These are phyloP conservation scores for Hydrozoanthus gracilis DNA, from an alignment of 92 coral and sea anemone species.

Conservation along the genomic window DNA sequence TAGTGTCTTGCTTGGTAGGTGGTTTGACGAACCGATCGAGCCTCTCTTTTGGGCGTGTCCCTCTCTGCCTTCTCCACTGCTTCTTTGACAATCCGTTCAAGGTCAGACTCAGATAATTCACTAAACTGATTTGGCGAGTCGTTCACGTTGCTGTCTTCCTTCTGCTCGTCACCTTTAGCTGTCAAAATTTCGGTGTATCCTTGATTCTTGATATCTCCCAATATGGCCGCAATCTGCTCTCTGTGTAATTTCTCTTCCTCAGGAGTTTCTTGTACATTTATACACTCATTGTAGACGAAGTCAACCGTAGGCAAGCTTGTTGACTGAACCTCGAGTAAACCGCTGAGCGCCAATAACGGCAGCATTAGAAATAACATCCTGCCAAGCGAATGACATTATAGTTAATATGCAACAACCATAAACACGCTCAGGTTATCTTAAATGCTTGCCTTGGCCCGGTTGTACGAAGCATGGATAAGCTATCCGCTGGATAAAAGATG, in stretches of 20 bases:
- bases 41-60: not conserved
- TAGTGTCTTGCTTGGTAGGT: slow-evolving; percentile 6
- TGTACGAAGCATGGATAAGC: too few relatives aligned
- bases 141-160: not conserved
- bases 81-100: not conserved
- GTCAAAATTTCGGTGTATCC: not conserved
- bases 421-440: too few relatives aligned
- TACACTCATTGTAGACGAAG: not conserved
- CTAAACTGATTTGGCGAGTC: not conserved
- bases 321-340: too few relatives aligned
- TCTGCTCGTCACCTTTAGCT: not conserved
- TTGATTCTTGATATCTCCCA: not conserved
- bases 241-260: not conserved
- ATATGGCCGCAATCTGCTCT: not conserved
- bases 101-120: not conserved
- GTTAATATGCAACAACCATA: too few relatives aligned
- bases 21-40: not conserved
- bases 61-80: not conserved
- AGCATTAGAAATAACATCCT: too few relatives aligned
- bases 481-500: too few relatives aligned
- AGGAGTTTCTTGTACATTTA: not conserved
- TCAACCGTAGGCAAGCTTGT: not conserved
- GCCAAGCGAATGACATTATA: too few relatives aligned
- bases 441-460: too few relatives aligned
- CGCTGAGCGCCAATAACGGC: too few relatives aligned